Base-by-base conservation (phyloP, 2,113 vertebrate species). In the Peromyscus californicus region DNA sequence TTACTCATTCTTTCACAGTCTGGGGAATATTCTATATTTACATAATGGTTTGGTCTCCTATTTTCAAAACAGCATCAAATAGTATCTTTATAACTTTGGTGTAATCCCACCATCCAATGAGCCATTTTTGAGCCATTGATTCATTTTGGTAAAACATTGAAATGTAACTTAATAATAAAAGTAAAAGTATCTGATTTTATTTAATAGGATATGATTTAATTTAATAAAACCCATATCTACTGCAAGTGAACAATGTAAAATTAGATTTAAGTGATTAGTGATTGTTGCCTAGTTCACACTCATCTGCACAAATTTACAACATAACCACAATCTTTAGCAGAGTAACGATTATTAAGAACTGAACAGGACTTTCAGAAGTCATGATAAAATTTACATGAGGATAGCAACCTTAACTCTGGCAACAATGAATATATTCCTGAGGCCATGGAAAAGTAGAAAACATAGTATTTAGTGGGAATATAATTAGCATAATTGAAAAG, bases 101-200 rank as follows among this genome's bases (percentile, higher is more conserved):
- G 5, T 31, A 39, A 4, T 9, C 80, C 91, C 83, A 9, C 9
- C 31, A 7, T 94, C 4, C 9, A 91, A 33, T 36, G 33, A 76
- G 39, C 16, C 4, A 63, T 65, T 94, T 94, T 63, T 78, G 24
- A 84, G 19, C 12, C 42, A 74, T 16, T 70, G 59, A 61, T 89
- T 72, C 45, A 93, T 92, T 69, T 88, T 96, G 42, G 10, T 95
- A 72, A 93, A 72, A 45, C 42, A 39, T 4, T 15, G 24, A 91
- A 89, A 91, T 75, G 5, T 1, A 89, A 51, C 16, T 75, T 17
- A 87, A 89, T 92, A 83, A 74, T 59, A 75, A 92, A 42, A 70
- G 29, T 6, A 59, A 92, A 82, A 17, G 15, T 15, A 36, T 70
- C 12, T 36, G 33, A 70, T 70, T 70, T 70, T 16, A 70, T 82